These are phyloP conservation scores for Gambusia holbrooki DNA, from an alignment of 2,113 vertebrate genomes.

Conservation along the genomic window DNA sequence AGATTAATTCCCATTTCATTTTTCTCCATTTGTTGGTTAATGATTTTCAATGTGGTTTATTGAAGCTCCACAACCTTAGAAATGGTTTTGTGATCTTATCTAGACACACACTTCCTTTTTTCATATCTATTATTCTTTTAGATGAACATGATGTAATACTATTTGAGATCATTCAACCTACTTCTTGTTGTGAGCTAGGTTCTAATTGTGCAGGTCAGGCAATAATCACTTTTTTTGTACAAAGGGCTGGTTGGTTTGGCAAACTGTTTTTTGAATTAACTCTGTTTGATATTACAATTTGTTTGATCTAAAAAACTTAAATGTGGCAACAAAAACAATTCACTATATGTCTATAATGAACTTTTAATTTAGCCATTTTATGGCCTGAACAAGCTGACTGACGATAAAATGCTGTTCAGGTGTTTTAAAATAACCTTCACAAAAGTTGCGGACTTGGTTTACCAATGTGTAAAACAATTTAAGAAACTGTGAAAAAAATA, in stretches of 20 bases:
- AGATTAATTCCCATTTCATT: background rate
- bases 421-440: background rate
- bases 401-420: background rate
- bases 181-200: no score
- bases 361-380: background rate
- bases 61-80: no score
- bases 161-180: no score
- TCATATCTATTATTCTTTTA: no score
- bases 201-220: no score
- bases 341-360: background rate
- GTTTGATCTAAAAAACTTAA: background rate
- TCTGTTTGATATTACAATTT: background rate
- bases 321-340: background rate
- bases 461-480: background rate
- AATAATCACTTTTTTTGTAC: no score
- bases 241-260: no score
- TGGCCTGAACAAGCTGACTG: background rate
- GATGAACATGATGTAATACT: no score
- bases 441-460: conserved; percentile 1
- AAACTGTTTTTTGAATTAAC: no score
- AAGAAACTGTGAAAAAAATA: background rate
- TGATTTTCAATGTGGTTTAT: no score
- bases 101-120: no score
- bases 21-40: background rate
- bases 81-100: no score